Evolutionary conservation across 35 echinoderm and acorn worm species (phyloP), one percentile per base, ranked within the genome.

Genomic region (Heliocidaris tuberculata): DNA sequence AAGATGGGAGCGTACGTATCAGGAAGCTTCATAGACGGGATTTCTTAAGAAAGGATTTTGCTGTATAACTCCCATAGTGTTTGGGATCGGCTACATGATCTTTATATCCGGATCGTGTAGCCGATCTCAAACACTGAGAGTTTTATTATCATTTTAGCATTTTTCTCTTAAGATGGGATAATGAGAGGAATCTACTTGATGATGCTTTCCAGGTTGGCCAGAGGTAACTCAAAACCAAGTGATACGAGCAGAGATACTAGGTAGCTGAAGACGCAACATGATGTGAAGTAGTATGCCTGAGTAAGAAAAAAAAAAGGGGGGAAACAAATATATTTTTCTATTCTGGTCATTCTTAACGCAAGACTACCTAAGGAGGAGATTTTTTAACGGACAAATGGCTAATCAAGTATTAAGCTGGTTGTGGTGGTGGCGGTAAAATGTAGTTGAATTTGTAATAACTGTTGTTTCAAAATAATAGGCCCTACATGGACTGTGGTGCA

Each of bases 231-330:
- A 17, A 92, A 48, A 30, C 47, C 42, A 17, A 92, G 47, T 9
- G 42, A 47, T 9, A 92, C 90, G 27, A 92, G 90, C 4, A 92
- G n/a, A 13, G 90, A 31, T 11, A 92, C 50, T 9, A 48, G 31
- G 29, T 50, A 92, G 8, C 90, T 56, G 50, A 92, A 92, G 12
- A 92, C 90, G 17, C 42, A 92, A 12, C 27, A 15, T 16, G 47
- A 31, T 47, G 48, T 48, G 48, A 92, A 92, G 90, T 92, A 92
- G 90, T 50, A 50, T 0, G 90, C 42, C 90, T 92, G 48, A 10
- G 47, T 19, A 42, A 21, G 47, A 19, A 42, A 90, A 90, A 48
- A 86, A 32, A 86, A 7, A 86, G 85, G n/a, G n/a, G n/a, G n/a
- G 85, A 32, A 32, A 52, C 50, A 52, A 2, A 10, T 52, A 10